Conservation (phyloP, 2,113 vertebrate genomes). For the Hydrochoerus hydrochaeris region DNA sequence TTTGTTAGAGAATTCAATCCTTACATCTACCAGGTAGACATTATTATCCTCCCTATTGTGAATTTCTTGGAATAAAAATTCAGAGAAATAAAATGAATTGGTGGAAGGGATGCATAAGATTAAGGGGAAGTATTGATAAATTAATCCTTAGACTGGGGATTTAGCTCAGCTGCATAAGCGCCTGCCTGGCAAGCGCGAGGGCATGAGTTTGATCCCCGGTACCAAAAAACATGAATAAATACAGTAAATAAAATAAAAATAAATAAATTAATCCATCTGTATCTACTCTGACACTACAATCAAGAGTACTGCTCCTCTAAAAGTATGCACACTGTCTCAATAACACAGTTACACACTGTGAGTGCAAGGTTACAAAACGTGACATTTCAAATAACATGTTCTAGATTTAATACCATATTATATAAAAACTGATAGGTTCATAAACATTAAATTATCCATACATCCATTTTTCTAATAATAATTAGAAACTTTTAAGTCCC, state of each 20-base stretch:
- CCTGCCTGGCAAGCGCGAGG: no score
- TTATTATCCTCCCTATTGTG: not conserved
- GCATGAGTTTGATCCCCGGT: no score
- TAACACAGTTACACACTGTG: not conserved
- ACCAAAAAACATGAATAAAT: no score
- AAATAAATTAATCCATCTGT: not conserved
- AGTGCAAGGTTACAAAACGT: not conserved
- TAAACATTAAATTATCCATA: not conserved
- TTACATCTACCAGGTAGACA: not conserved
- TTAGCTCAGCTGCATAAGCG: no score
- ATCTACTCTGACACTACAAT: not conserved
- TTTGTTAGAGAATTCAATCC: not conserved
- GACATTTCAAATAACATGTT: not conserved
- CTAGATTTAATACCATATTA: not conserved
- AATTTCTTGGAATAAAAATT: slow-evolving; percentile 2
- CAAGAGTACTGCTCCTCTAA: not conserved
- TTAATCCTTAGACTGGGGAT: not conserved
- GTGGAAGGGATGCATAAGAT: not conserved
- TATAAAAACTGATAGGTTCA: not conserved
- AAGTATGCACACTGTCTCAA: not conserved
- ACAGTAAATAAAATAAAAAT: no score
- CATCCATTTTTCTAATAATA: not conserved
- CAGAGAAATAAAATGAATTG: not conserved
- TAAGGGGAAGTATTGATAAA: not conserved
- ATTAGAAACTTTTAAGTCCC: not conserved